Base-by-base conservation (phyloP, 2,888 invertebrate genomes). In the Apamea sordens region DNA sequence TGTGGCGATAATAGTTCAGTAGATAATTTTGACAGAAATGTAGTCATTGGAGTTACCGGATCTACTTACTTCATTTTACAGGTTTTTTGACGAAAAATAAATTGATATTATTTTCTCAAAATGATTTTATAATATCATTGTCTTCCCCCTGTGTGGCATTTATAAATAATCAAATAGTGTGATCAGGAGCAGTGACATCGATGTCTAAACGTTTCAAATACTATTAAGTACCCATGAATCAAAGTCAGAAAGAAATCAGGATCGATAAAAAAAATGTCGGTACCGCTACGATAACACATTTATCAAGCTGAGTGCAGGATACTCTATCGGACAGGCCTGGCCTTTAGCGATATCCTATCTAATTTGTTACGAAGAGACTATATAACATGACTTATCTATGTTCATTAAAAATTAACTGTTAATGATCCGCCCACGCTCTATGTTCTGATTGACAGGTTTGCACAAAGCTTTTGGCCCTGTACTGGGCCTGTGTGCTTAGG, bases 331-430 rank as follows among this genome's bases (percentile, higher is more conserved):
- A 71, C 61, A 50, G 61, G 56, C 44, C 59, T 69, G 50, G 21
- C 61, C 71, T 72, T 69, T 76, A 76, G 18, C 53, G 86, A 82
- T 76, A 83, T 41, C 69, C 50, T 85, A 83, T 83, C 86, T 65
- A 50, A 63, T 63, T 84, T 73, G 13, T 82, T 24, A 64, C 32
- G 18, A 28, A 59, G 28, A 67, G 21, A n/a, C 41, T 50, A 41
- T 41, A 7, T 41, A 56, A 53, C 44, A 70, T 13, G 6, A 79
- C 21, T 56, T 72, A 73, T 36, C n/a, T 41, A 50, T 32, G 18
- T 15, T 53, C 56, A 69, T 75, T 53, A 41, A 68, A 73, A 77
- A 76, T 18, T 3, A 53, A 50, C 28, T 18, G 13, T 63, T 47
- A 24, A 36, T 24, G 2, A 41, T 47, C n/a, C 6, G 28, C 21